Evolutionary conservation across 2,888 invertebrate genomes (phyloP).

Genomic region (Drosophila algonquin): DNA sequence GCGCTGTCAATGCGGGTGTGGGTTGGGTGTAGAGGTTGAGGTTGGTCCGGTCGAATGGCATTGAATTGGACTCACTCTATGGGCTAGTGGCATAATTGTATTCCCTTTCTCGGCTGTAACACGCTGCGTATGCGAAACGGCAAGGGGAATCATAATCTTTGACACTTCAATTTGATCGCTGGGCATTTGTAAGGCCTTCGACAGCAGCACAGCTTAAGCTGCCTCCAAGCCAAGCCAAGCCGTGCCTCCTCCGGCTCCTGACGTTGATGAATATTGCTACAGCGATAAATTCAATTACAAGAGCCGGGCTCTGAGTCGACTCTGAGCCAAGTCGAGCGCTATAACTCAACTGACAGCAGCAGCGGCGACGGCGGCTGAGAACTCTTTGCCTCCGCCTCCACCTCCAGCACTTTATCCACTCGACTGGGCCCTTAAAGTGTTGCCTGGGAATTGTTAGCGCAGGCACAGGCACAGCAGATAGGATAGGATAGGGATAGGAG

Average conservation of each 20-base stretch:
- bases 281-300: conserved; percentile 76
- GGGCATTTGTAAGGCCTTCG: conserved; percentile 46
- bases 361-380: conserved; percentile 14
- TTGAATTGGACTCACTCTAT: conserved; percentile 6
- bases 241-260: conserved; percentile 25
- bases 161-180: conserved; percentile 58
- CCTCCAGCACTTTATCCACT: conserved; percentile 45
- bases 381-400: conserved; percentile 47
- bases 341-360: conserved; percentile 65
- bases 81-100: too few species aligned
- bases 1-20: conserved; percentile 15
- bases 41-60: conserved; percentile 11
- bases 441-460: conserved; percentile 57
- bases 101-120: neutral
- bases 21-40: neutral
- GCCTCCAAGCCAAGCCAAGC: conserved; percentile 5
- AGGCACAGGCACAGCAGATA: conserved; percentile 38
- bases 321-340: conserved; percentile 45
- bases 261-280: conserved; percentile 73
- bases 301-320: conserved; percentile 28
- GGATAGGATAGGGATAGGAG: conserved; percentile 24
- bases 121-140: conserved; percentile 71
- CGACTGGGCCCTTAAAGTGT: conserved; percentile 64
- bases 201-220: conserved; percentile 8
- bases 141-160: conserved; percentile 55